Evolutionary conservation across 2,113 vertebrate species (phyloP), one percentile per base, ranked within the genome.

Genomic region (Neotoma lepida): DNA sequence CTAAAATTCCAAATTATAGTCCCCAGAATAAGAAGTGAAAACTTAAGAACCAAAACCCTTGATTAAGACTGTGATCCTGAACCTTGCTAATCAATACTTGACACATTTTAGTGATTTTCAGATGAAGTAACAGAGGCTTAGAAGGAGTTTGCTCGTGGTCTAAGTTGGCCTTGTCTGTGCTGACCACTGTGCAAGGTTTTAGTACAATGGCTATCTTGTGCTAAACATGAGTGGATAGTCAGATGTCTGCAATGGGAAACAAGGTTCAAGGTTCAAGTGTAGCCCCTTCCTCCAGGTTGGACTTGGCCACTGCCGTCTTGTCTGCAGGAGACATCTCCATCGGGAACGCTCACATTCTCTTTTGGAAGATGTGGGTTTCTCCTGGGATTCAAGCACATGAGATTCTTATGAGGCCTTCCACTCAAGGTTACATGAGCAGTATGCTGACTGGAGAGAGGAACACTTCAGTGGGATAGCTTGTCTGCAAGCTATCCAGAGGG

Each of bases 181-280:
- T 46, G 56, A 66, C 30, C 33, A 58, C 24, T 68, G 41, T 66
- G 22, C 6, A 24, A 33, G 39, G 12, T 30, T 3, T 54, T 77
- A 17, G 30, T 3, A 39, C 24, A 85, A 9, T 24, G 15, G 9
- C 14, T 84, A 35, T 73, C 28, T 0, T n/a, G 1, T 39, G 1
- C 2, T 6, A 35, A 89, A 20, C 28, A 24, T 0, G 17, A 51
- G 14, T 4, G 2, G 39, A 28, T n/a, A 58, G 20, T 0, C 9
- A n/a, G 9, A 71, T 61, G 10, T 4, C 49, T 35, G 1, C 2
- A 8, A 20, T 46, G 46, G n/a, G 58, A 88, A 85, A 66, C 22
- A 66, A 33, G 10, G 39, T 66, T 41, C 51, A 71, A 49, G 28
- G 12, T n/a, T 70, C 10, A 17, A 71, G 8, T 54, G 35, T 71